Evolutionary conservation across 2,888 invertebrate species (phyloP).

Genomic region (Epinotia ramella): DNA sequence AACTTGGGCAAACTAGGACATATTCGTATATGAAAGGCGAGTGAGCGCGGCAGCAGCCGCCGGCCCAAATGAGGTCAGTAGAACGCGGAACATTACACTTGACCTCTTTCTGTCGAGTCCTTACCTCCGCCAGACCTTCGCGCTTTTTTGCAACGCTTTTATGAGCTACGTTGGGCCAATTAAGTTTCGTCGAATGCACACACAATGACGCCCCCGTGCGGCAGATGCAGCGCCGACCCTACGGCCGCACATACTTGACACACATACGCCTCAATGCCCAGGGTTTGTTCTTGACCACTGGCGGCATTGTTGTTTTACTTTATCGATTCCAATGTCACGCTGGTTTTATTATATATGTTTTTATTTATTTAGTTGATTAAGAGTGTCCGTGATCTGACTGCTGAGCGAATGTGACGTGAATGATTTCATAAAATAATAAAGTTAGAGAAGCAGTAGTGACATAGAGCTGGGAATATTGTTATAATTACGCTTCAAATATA

Average conservation of each 20-base stretch:
- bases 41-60: slow-evolving; percentile 65
- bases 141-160: slow-evolving; percentile 83
- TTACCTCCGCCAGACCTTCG: slow-evolving; percentile 85
- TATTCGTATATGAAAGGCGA: slow-evolving; percentile 76
- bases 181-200: slow-evolving; percentile 75
- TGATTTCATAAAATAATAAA: not conserved
- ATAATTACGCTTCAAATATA: no score
- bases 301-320: slow-evolving; percentile 47
- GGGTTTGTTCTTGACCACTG: slow-evolving; percentile 53
- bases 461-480: no score
- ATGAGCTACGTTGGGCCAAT: slow-evolving; percentile 83
- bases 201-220: slow-evolving; percentile 63
- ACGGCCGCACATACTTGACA: slow-evolving; percentile 74
- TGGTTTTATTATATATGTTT: slow-evolving; percentile 20
- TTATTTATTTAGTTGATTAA: slow-evolving; percentile 18
- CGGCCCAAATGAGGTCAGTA: slow-evolving; percentile 82
- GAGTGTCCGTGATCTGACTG: not conserved
- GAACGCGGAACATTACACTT: slow-evolving; percentile 84
- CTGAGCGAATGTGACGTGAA: slow-evolving; percentile 7
- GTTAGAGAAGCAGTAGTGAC: no score
- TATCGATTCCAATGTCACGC: slow-evolving; percentile 42
- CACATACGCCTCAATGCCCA: slow-evolving; percentile 75
- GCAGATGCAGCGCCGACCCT: slow-evolving; percentile 64
- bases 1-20: slow-evolving; percentile 73
- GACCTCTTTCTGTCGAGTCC: slow-evolving; percentile 84